Conservation (phyloP, 2,113 vertebrate genomes). For the Okapia johnstoni region DNA sequence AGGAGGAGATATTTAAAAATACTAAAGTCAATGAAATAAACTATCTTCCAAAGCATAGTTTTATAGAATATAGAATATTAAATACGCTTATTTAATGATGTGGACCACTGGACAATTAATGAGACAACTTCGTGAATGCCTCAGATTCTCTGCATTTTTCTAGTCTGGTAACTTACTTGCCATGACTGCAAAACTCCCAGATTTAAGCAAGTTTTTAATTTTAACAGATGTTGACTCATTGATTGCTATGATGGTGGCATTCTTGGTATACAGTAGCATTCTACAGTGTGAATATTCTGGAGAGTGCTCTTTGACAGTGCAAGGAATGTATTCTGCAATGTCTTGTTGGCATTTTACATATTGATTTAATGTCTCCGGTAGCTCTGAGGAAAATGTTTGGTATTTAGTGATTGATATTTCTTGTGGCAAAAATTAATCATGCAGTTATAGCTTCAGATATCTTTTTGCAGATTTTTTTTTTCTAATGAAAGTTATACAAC, state of each 20-base stretch:
- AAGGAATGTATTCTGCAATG: not conserved
- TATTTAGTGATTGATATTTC: conserved; percentile 34
- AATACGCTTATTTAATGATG: not conserved
- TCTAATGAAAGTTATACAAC: not conserved
- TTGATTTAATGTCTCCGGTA: conserved; percentile 31
- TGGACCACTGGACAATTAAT: not conserved
- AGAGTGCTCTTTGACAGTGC: conserved; percentile 31
- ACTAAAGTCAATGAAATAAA: not conserved
- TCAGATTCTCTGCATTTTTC: not conserved
- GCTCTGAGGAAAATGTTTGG: not conserved
- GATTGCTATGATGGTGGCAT: not conserved
- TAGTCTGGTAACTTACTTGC: not conserved
- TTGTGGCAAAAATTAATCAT: conserved; percentile 22
- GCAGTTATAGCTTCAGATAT: not conserved
- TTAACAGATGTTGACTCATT: not conserved
- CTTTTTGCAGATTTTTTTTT: not conserved
- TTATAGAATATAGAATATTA: not conserved
- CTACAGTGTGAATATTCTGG: not conserved
- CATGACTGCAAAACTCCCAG: not conserved
- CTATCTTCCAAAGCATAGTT: not conserved
- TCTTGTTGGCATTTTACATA: conserved; percentile 53
- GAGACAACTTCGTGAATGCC: not conserved
- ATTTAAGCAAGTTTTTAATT: conserved; percentile 15
- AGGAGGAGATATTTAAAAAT: not conserved
- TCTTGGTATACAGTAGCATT: conserved; percentile 6